Base-by-base conservation (phyloP, 2,888 invertebrate genomes). In the Synanthedon tipuliformis region DNA sequence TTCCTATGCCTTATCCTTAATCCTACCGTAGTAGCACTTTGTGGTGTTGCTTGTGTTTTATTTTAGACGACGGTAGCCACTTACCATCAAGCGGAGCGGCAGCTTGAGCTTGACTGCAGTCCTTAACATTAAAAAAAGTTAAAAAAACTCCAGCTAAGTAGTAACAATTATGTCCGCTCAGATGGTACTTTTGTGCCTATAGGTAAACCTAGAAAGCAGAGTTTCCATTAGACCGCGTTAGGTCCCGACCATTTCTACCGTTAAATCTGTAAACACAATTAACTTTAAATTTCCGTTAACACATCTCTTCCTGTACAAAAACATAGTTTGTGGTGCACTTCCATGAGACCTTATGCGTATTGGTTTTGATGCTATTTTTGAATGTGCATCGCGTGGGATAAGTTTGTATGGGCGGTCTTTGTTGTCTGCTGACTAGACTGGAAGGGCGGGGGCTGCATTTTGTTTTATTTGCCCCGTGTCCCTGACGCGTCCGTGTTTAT, bases 341-440 rank as follows among this genome's bases (percentile, higher is more conserved):
- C 12, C 12, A 23, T 15, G 55, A 27, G 48, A 61, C 62, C 60
- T 59, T 75, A 63, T 34, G 0, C 0, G 0, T 0, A 0, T 41
- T 0, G 2, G 0, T 0, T 58, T 73, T 77, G 48, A 54, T 62
- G 50, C 54, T n/a, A 60, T 56, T 63, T 67, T 75, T 7, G 56
- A 52, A 52, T 61, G 54, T 52, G 23, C 41, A 4, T 7, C 15
- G 41, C 50, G 41, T 48, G 56, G 53, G 55, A 57, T 69, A 72
- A 67, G 63, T 68, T 78, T 66, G 81, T 59, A 56, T 59, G 65
- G 59, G 65, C 70, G 74, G 75, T 76, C 85, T 85, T 85, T 85
- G 85, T 85, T 84, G 85, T 85, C 85, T 85, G 76, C 74, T 62
- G 76, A 73, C 79, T 78, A 81, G 82, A 80, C 82, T 68, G 67